Evolutionary conservation across 53 echinoderm and acorn worm genomes (phyloP), one percentile per base, ranked within the genome.

Genomic region (Holothuria leucospilota): DNA sequence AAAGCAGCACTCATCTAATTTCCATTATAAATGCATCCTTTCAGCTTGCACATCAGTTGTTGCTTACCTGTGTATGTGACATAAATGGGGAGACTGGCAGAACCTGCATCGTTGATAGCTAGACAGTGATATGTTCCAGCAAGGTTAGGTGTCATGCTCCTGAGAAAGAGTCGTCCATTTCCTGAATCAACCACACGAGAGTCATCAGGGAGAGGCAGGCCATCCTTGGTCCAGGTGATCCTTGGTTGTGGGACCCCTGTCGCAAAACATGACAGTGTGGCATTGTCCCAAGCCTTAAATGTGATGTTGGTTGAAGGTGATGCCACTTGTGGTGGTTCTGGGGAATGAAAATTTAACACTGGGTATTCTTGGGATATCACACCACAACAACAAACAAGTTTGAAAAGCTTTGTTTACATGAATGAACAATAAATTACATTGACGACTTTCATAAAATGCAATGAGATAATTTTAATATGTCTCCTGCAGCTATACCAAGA

Each of bases 161-260:
- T 60, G 30, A 99, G 88, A 10, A 34, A 53, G 18, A 94, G 90
- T 56, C 71, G 42, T 52, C 89, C 89, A 12, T 92, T 91, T 6
- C 91, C 90, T 20, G 84, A 84, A 29, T 87, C 85, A 21, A 88
- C 39, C 5, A 92, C 75, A 9, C 90, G 63, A 20, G 92, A 89
- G 7, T 81, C 68, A 20, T 89, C 86, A 24, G 93, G 91, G 0
- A 96, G 93, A 30, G 93, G 93, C 23, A 59, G 82, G 39, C 93
- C 94, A 28, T 95, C 91, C 72, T 95, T 95, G 40, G 85, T 78
- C 99, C 99, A 99, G 14, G 61, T 81, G 65, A 99, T 84, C 30
- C 84, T 41, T 15, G 99, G 95, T 2, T 25, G 61, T 0, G 99
- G 99, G 82, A 85, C 91, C 27, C 95, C 99, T 7, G 85, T 86